Percentiles rank a stretch among this genome's conserved stretches.
These are phyloP conservation scores for Ostrea edulis DNA, from an alignment of 1,140 invertebrate species.

Conservation along the genomic window DNA sequence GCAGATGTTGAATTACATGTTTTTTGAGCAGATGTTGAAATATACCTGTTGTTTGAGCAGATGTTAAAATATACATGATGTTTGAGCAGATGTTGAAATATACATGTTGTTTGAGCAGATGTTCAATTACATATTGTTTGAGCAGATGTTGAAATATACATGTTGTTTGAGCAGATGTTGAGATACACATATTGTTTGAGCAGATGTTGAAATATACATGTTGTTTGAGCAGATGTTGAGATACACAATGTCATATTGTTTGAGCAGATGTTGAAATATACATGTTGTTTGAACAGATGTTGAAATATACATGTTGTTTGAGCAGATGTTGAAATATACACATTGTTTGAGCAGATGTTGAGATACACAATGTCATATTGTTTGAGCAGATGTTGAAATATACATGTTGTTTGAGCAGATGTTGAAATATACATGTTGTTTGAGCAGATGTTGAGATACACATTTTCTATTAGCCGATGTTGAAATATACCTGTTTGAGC, in stretches of 20 bases:
- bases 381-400: conserved; percentile 84
- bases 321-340: conserved; percentile 81
- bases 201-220: neutral
- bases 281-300: too few species aligned
- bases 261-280: conserved; percentile 86
- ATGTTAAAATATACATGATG: too few species aligned
- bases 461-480: too few species aligned
- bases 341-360: conserved; percentile 81
- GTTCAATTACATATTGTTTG: too few species aligned
- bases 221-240: conserved; percentile 81
- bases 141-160: neutral
- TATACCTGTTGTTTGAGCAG: conserved; percentile 79
- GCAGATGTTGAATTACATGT: too few species aligned
- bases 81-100: neutral
- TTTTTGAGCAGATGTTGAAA: too few species aligned
- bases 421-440: neutral
- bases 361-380: neutral
- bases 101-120: conserved; percentile 80
- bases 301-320: conserved; percentile 49
- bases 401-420: too few species aligned
- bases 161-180: conserved; percentile 82
- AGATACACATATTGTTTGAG: too few species aligned
- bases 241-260: neutral
- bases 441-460: conserved; percentile 86
- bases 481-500: conserved; percentile 59